A percentile compares a stretch with the other conserved stretches of the same genome.
Conservation (phyloP, 2,797 vertebrate genomes). For the Limosa lapponica region DNA sequence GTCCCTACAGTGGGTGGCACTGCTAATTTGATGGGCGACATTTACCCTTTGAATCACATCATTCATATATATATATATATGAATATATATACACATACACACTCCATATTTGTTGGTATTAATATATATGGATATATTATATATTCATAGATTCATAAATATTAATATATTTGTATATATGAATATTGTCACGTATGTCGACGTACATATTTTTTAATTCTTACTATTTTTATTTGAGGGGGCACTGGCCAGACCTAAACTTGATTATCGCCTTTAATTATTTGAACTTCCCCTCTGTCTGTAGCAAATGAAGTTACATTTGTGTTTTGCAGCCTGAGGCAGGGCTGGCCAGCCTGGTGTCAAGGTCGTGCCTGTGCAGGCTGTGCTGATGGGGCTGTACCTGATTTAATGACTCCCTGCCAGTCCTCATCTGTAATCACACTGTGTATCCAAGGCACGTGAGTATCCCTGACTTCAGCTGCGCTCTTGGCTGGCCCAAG, state of each 20-base stretch:
- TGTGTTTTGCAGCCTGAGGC: not conserved
- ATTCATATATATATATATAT: not conserved
- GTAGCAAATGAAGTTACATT: not conserved
- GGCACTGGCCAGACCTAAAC: not conserved
- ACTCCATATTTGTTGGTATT: not conserved
- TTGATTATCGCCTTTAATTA: not conserved
- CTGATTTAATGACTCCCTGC: not conserved
- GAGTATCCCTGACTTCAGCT: not conserved
- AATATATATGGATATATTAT: not conserved
- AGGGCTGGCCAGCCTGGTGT: not conserved
- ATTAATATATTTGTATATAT: not conserved
- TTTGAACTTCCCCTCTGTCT: not conserved
- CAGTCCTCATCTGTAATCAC: not conserved
- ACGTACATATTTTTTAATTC: not conserved
- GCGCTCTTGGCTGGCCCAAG: not conserved
- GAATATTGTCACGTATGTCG: not conserved
- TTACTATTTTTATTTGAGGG: not conserved
- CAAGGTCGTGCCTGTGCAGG: not conserved
- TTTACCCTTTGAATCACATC: not conserved
- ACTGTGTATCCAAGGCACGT: not conserved
- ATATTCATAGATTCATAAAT: not conserved
- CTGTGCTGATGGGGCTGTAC: not conserved
- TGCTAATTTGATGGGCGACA: not conserved
- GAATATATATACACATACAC: not conserved
- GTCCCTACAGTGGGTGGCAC: not conserved